Evolutionary conservation across 2,113 vertebrate species (phyloP).

Genomic region (Oophaga pumilio): DNA sequence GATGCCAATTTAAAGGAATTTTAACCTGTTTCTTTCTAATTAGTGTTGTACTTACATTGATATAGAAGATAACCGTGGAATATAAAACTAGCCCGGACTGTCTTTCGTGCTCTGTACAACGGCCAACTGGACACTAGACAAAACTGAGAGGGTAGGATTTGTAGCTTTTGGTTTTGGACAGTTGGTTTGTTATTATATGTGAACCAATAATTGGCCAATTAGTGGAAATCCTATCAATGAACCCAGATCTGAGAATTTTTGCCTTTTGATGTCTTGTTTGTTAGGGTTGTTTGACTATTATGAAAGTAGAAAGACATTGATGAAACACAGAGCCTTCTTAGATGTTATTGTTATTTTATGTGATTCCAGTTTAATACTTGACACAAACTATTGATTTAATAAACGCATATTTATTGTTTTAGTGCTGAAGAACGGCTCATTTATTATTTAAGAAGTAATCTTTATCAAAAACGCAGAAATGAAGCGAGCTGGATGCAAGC

Average conservation of each 20-base stretch:
- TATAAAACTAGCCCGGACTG: background rate
- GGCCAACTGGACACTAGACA: background rate
- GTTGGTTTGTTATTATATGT: background rate
- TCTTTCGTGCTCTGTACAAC: background rate
- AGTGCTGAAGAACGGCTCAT: background rate
- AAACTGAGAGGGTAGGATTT: background rate
- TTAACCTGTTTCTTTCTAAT: background rate
- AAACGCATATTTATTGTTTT: background rate
- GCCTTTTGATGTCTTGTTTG: slow-evolving; percentile 13
- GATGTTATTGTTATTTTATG: slow-evolving; percentile 25
- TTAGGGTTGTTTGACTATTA: background rate
- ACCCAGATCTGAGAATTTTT: background rate
- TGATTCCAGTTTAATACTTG: slow-evolving; percentile 5
- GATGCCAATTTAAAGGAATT: background rate
- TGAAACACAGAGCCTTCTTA: background rate
- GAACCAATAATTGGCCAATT: slow-evolving; percentile 8
- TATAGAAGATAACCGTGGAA: background rate
- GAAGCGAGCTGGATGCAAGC: background rate
- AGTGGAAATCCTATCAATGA: slow-evolving; percentile 1
- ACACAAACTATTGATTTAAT: background rate
- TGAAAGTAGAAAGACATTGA: background rate
- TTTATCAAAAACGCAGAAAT: slow-evolving; percentile 7
- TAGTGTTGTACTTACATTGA: background rate
- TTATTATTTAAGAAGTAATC: background rate
- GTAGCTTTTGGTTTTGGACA: background rate